Evolutionary conservation across 2,797 vertebrate species (phyloP), one percentile per base, ranked within the genome.

Genomic region (Crax fasciolata): DNA sequence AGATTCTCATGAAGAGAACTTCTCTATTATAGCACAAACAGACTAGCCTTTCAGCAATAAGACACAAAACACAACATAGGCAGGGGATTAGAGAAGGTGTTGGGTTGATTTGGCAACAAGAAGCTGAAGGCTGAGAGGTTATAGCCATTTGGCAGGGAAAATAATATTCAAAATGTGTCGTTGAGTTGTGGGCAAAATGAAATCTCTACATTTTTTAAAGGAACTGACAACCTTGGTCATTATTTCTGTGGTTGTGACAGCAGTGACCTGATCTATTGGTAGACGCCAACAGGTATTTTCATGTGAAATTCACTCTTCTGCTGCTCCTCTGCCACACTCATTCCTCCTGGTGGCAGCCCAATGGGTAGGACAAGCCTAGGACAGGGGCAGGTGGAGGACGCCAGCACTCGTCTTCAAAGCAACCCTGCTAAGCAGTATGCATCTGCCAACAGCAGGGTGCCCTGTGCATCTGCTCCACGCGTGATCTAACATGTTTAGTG

Each of bases 331-430:
- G 2, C 55, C n/a, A 49, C 0, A 0, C 63, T 30, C 74, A 75
- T 63, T 27, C 38, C n/a, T 78, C 13, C 54, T 2, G 0, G 35
- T 13, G 27, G 44, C 44, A 79, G 51, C 38, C 58, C 13, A 4
- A 12, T 51, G 9, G 27, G 57, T 1, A 48, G 62, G 41, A 46
- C 2, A 23, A 49, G 43, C 89, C 79, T 0, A 1, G 17, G 86
- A 74, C 83, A 81, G 88, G 44, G 84, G 93, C 90, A 95, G 90
- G 91, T 95, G 93, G 71, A 95, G 80, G 19, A 76, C 5, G 6
- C 80, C 55, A 80, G 63, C 74, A 15, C 77, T 48, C 2, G 4
- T 49, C 20, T 52, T 81, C 74, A 93, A 59, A 82, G 90, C 28
- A 85, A 3, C 54, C 7, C 35, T 8, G 49, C 61, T 10, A 35